Percentiles rank a stretch among this genome's conserved stretches.
Conservation (phyloP, 2,888 invertebrate genomes). For the Gari tellinella region DNA sequence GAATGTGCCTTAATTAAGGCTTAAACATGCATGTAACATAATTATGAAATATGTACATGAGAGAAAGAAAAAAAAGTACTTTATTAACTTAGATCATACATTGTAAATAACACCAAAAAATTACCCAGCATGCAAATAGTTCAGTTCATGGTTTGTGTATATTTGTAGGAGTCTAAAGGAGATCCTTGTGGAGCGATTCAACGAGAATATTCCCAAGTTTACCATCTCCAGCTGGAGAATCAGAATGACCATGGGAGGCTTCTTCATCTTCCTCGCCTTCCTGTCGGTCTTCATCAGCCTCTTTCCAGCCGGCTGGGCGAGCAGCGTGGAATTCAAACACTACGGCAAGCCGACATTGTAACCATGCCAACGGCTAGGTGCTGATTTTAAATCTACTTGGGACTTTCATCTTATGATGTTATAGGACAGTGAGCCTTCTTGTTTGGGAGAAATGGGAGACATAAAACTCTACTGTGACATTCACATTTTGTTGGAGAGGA, state of each 20-base stretch:
- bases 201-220: conserved; percentile 66
- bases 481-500: too few species aligned
- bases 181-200: conserved; percentile 55
- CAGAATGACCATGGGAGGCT: conserved; percentile 70
- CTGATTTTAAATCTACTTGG: background rate
- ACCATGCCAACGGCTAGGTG: background rate
- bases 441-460: too few species aligned
- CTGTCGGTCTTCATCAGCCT: conserved; percentile 69
- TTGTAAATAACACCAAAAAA: too few species aligned
- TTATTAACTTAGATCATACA: too few species aligned
- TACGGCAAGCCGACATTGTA: conserved; percentile 45
- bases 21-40: too few species aligned
- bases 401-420: too few species aligned
- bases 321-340: conserved; percentile 48
- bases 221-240: conserved; percentile 68
- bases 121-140: too few species aligned
- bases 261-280: conserved; percentile 72
- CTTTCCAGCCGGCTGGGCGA: conserved; percentile 63
- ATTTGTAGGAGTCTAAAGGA: conserved; percentile 66
- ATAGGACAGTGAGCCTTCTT: too few species aligned
- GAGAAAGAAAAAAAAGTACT: too few species aligned
- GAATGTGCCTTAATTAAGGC: too few species aligned
- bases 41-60: too few species aligned
- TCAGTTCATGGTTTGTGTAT: conserved; percentile 4
- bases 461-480: too few species aligned